Evolutionary conservation across 2,113 vertebrate genomes (phyloP).

Genomic region (Lates calcarifer): DNA sequence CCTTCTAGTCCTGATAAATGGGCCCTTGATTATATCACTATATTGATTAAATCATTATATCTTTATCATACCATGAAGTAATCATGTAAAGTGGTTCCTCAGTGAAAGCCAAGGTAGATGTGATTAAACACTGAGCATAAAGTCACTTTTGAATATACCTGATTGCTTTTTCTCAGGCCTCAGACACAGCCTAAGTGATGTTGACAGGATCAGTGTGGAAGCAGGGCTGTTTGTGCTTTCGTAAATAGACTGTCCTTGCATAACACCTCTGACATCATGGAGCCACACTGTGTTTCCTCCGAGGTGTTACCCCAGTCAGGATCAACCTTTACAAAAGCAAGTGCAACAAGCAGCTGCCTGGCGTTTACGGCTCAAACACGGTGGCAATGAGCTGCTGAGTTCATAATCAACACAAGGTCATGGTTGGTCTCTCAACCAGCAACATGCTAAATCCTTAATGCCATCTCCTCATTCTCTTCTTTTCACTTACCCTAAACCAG

Average conservation of each 20-base stretch:
- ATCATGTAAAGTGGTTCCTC: not conserved
- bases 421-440: not conserved
- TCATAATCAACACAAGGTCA: conserved; percentile 6
- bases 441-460: not conserved
- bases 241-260: not conserved
- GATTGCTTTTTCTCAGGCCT: not conserved
- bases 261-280: not conserved
- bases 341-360: not conserved
- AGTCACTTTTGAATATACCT: not conserved
- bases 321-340: not conserved
- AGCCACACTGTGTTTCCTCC: not conserved
- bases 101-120: not conserved
- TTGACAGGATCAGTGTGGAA: not conserved
- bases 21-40: not conserved
- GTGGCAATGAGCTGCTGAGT: conserved; percentile 35
- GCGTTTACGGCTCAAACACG: not conserved
- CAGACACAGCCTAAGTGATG: not conserved
- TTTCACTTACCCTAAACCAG: too few species aligned
- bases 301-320: not conserved
- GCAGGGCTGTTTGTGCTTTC: not conserved
- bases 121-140: not conserved
- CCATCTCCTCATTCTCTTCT: too few species aligned
- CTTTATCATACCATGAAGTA: not conserved
- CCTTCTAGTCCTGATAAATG: not conserved
- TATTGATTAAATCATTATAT: not conserved